Conservation (phyloP, 2,113 vertebrate genomes). For the Suncus etruscus region DNA sequence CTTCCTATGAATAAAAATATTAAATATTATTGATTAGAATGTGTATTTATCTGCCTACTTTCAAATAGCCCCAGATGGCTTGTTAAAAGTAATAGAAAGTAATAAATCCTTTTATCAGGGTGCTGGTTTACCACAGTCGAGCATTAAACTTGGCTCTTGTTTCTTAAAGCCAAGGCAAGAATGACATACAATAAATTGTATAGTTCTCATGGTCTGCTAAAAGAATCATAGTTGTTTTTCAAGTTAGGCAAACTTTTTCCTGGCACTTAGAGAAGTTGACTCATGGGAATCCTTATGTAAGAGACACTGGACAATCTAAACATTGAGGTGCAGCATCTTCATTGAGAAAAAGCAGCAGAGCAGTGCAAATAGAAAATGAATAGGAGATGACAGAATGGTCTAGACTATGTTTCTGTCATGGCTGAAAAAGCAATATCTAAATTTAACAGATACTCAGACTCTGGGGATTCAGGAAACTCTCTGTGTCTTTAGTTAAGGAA, state of each 20-base stretch:
- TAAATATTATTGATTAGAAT: background rate
- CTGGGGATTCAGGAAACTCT: background rate
- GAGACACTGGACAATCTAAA: slow-evolving; percentile 42
- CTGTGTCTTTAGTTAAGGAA: slow-evolving; percentile 26
- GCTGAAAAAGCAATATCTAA: slow-evolving; percentile 43
- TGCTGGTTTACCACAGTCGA: slow-evolving; percentile 12
- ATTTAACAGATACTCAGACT: background rate
- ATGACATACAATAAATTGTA: slow-evolving; percentile 38
- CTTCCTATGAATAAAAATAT: slow-evolving; percentile 44
- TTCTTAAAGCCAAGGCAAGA: slow-evolving; percentile 60
- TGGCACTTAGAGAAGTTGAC: slow-evolving; percentile 58
- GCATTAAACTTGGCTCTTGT: slow-evolving; percentile 36
- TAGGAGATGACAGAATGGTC: slow-evolving; percentile 33
- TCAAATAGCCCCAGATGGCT: background rate
- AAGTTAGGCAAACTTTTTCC: slow-evolving; percentile 60
- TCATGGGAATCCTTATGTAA: slow-evolving; percentile 52
- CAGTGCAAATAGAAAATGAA: slow-evolving; percentile 42
- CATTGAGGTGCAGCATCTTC: background rate
- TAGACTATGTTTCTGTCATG: background rate
- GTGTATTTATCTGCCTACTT: slow-evolving; percentile 10
- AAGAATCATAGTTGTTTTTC: slow-evolving; percentile 37
- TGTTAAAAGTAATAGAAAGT: slow-evolving; percentile 16
- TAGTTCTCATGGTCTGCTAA: slow-evolving; percentile 39
- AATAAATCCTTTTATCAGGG: background rate
- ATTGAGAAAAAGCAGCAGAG: slow-evolving; percentile 9